A percentile compares a stretch with the other conserved stretches of the same genome.
phyloP scores from a whole-genome alignment of 1,140 invertebrate genomes.

The Idris sp. region DNA sequence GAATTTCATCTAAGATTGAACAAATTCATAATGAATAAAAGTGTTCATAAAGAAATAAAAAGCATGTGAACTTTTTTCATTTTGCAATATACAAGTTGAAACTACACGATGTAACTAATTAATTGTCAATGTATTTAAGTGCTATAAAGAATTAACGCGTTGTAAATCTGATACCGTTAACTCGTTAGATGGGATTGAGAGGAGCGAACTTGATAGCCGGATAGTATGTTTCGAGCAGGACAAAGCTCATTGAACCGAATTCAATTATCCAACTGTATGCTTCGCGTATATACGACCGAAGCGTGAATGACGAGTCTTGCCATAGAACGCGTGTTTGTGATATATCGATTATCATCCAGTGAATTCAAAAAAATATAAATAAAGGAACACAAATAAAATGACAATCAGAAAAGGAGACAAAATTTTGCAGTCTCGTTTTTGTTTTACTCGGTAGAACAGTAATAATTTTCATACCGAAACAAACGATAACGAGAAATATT shows the following conservation, averaged over 20 bases:
- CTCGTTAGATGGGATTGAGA: constrained; percentile 43
- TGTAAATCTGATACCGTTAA: constrained; percentile 38
- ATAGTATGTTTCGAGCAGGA: constrained; percentile 68
- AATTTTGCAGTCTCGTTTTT: too few relatives aligned
- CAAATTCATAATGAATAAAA: too few relatives aligned
- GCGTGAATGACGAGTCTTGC: constrained; percentile 64
- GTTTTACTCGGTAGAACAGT: too few relatives aligned
- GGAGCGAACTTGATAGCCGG: constrained; percentile 46
- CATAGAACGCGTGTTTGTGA: constrained; percentile 44
- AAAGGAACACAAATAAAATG: too few relatives aligned
- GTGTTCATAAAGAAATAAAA: too few relatives aligned
- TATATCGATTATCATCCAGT: constrained; percentile 64
- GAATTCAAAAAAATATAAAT: too few relatives aligned
- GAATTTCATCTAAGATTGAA: too few relatives aligned
- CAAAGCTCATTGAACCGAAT: constrained; percentile 69
- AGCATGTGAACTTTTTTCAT: too few relatives aligned
- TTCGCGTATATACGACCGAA: constrained; percentile 53
- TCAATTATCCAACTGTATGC: constrained; percentile 68
- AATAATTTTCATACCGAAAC: too few relatives aligned
- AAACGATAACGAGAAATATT: constrained; percentile 14
- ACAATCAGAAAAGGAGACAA: too few relatives aligned
- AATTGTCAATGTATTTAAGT: constrained; percentile 39
- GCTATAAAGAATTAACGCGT: constrained; percentile 33
- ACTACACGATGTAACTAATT: too few relatives aligned
- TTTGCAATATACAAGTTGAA: too few relatives aligned